phyloP scores from a whole-genome alignment of 2,888 invertebrate species.

The Cybosia mesomella region DNA sequence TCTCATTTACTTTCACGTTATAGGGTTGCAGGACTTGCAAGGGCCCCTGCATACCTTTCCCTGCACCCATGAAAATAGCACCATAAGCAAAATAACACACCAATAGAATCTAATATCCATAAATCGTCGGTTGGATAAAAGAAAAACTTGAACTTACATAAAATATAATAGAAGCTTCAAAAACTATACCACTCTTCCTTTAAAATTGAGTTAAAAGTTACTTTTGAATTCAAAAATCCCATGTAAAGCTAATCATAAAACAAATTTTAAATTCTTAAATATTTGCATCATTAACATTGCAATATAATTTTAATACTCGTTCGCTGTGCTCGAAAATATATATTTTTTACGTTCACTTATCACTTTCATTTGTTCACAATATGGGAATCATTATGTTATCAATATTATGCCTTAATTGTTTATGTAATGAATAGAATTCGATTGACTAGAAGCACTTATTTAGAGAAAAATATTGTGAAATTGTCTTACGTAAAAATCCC shows the following conservation, averaged over 20 bases:
- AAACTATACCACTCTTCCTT: not conserved
- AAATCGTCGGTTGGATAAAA: not conserved
- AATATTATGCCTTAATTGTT: not conserved
- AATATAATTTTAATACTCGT: not conserved
- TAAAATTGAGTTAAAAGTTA: not conserved
- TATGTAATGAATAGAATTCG: not conserved
- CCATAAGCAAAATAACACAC: not conserved
- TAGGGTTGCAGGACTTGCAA: no score
- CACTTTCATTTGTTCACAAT: not conserved
- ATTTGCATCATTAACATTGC: not conserved
- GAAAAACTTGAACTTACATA: not conserved
- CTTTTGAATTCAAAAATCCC: no score
- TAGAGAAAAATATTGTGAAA: not conserved
- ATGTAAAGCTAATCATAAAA: not conserved
- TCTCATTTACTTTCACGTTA: no score
- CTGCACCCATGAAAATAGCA: not conserved
- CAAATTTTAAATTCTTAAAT: not conserved
- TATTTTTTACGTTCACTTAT: not conserved
- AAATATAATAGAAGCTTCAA: not conserved
- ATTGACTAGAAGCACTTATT: not conserved
- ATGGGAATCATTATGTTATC: not conserved
- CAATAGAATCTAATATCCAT: not conserved
- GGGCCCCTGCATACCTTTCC: not conserved
- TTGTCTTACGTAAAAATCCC: constrained; percentile 18
- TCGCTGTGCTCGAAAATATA: not conserved